phyloP scores from a whole-genome alignment of 2,797 vertebrate species.

The Enteromius paludinosus region DNA sequence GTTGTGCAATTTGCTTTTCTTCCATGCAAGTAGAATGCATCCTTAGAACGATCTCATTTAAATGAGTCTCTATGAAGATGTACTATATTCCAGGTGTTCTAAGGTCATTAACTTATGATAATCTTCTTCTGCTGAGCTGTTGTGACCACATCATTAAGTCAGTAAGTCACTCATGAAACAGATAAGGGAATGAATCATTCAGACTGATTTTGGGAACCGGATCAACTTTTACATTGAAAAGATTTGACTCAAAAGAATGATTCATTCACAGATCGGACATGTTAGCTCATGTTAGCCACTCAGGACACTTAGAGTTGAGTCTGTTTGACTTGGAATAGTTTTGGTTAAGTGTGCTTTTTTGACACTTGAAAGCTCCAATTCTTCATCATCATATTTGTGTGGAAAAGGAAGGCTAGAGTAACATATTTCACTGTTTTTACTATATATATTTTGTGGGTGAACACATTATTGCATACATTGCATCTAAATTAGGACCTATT shows the following conservation, averaged over 20 bases:
- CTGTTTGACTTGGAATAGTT: neutral
- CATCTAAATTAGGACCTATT: neutral
- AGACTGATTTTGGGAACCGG: neutral
- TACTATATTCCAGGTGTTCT: neutral
- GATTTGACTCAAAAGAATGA: neutral
- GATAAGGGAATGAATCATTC: neutral
- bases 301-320: neutral
- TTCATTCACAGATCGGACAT: neutral
- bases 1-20: neutral
- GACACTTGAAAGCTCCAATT: neutral
- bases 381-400: neutral
- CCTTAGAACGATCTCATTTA: neutral
- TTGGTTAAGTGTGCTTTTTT: neutral
- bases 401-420: neutral
- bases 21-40: neutral
- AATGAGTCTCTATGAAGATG: neutral
- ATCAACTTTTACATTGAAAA: neutral
- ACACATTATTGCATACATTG: neutral
- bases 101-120: neutral
- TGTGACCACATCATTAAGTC: neutral
- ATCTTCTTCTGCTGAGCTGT: neutral
- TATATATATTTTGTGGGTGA: slow-evolving; percentile 6
- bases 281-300: neutral
- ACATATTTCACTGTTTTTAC: neutral
- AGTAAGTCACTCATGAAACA: neutral